Evolutionary conservation across 2,113 vertebrate genomes (phyloP).

Genomic region (Dasyornis broadbenti): DNA sequence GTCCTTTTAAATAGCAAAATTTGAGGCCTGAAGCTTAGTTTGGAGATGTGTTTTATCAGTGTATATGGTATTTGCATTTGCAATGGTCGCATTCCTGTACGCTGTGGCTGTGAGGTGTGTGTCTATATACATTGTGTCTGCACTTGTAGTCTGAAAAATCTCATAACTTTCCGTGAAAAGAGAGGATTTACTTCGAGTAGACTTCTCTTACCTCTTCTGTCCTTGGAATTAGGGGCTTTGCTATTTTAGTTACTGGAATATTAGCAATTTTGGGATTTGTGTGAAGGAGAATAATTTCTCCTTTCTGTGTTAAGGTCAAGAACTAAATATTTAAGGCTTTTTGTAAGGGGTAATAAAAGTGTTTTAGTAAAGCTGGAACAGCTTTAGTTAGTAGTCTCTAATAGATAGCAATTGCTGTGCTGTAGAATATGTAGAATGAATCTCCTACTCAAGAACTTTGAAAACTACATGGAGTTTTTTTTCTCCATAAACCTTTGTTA

Average conservation of each 20-base stretch:
- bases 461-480: not conserved
- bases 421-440: not conserved
- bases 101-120: not conserved
- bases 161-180: not conserved
- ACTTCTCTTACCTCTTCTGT: not conserved
- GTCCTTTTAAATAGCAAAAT: not conserved
- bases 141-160: not conserved
- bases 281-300: not conserved
- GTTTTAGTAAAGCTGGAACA: not conserved
- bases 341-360: not conserved
- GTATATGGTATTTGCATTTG: not conserved
- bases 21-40: not conserved
- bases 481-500: not conserved
- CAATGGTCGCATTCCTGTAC: not conserved
- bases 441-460: not conserved
- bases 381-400: not conserved
- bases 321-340: not conserved
- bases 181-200: not conserved
- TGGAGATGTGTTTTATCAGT: not conserved
- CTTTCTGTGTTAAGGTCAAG: not conserved
- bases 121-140: not conserved
- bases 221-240: not conserved
- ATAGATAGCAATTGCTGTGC: not conserved
- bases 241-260: not conserved
- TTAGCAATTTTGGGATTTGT: not conserved